Evolutionary conservation across 2,888 invertebrate species (phyloP), one percentile per base, ranked within the genome.

Genomic region (Lobophora halterata): DNA sequence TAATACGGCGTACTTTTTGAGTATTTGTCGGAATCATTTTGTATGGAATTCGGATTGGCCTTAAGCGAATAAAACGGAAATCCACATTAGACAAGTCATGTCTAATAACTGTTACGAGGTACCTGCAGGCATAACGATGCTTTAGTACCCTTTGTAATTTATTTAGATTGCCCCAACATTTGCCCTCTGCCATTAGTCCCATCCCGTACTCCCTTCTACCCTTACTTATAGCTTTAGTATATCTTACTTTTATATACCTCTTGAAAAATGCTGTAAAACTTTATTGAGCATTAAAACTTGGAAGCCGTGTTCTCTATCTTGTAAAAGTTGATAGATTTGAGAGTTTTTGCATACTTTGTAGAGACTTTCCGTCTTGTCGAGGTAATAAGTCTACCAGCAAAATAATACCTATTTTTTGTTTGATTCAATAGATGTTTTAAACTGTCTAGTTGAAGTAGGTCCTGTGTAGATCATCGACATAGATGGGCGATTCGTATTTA

Each of bases 201-300:
- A 65, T 70, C 79, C 71, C 55, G 53, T 54, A 52, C 63, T 77
- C 81, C 79, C 51, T 5, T 71, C 79, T 77, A 71, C 80, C 85
- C 65, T 75, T 78, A 79, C 73, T 78, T 79, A 81, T 86, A 86
- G 86, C 85, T 83, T 81, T 86, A 86, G 82, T 81, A 79, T 43
- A 43, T 75, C 68, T 65, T 76, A 75, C 74, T 76, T 72, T 76
- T 43, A 43, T 37, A 33, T 43, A 43, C 71, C 61, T 77, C 73
- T 74, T 61, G 61, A 69, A 71, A 60, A 73, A 67, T 73, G 79
- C 81, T 77, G 67, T 68, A 65, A 71, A 65, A 70, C 63, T 61
- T 71, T 50, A 67, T 63, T 63, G 62, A 76, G 65, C 70, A 64
- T 71, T 64, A 54, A 65, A 65, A 60, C 62, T 58, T 65, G 65